Percentiles rank a stretch among this genome's conserved stretches.
Evolutionary conservation across 1,140 invertebrate genomes (phyloP).

Genomic region (Bombus balteatus): DNA sequence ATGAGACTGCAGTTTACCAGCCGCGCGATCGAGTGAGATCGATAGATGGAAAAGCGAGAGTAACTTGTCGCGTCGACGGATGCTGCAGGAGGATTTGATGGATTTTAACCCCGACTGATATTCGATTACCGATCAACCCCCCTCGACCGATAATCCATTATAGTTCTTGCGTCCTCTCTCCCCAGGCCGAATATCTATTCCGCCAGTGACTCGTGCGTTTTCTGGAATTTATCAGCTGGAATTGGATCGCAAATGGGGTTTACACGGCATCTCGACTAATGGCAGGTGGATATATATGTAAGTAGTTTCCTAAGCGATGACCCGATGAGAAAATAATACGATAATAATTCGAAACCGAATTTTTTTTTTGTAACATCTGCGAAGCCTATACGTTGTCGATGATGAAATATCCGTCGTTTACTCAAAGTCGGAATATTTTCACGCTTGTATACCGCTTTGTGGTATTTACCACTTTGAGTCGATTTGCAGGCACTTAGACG

Average conservation of each 20-base stretch:
- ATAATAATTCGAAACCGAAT: not conserved
- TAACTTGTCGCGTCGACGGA: slow-evolving; percentile 45
- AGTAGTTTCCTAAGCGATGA: slow-evolving; percentile 49
- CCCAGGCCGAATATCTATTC: slow-evolving; percentile 49
- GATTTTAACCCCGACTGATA: slow-evolving; percentile 79
- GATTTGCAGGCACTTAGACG: too few relatives aligned
- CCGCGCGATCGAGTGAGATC: not conserved
- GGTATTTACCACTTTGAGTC: too few relatives aligned
- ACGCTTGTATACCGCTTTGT: too few relatives aligned
- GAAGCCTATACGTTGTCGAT: too few relatives aligned
- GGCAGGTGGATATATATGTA: not conserved
- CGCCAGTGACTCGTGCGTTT: slow-evolving; percentile 72
- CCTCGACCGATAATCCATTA: slow-evolving; percentile 78
- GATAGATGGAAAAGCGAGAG: slow-evolving; percentile 19
- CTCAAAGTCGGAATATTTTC: not conserved
- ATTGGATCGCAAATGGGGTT: slow-evolving; percentile 76
- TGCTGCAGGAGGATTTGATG: slow-evolving; percentile 73
- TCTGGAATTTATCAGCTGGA: slow-evolving; percentile 77
- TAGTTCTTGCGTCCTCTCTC: slow-evolving; percentile 73
- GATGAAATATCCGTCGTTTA: not conserved
- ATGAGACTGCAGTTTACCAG: not conserved
- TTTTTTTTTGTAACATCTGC: not conserved
- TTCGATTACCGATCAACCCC: slow-evolving; percentile 76
- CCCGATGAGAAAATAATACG: not conserved
- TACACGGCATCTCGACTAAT: slow-evolving; percentile 63